Conservation (phyloP, 2,888 invertebrate genomes). For the Drosophila tripunctata region DNA sequence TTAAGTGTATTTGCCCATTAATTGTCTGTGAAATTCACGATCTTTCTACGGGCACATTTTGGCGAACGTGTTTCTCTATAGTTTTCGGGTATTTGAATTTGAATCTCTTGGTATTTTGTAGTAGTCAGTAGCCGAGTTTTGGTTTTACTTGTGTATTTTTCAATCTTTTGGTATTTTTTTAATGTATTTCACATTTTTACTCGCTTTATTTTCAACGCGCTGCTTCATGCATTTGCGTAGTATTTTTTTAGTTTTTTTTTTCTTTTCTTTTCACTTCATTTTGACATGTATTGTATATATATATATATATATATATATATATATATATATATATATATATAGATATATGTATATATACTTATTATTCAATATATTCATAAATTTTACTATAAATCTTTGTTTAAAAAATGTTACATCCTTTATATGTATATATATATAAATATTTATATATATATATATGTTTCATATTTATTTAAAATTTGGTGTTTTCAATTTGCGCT, state of each 20-base stretch:
- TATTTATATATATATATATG: conserved; percentile 26
- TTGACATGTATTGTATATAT: conserved; percentile 34
- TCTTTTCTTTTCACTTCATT: conserved; percentile 1
- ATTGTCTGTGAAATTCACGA: conserved; percentile 14
- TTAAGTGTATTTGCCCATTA: conserved; percentile 24
- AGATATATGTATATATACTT: conserved; percentile 34
- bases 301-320: conserved; percentile 25
- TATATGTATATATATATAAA: conserved; percentile 29
- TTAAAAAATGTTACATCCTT: conserved; percentile 69
- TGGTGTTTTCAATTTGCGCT: conserved; percentile 69
- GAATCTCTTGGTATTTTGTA: neutral
- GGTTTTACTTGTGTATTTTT: conserved; percentile 10
- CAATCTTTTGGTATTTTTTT: conserved; percentile 62
- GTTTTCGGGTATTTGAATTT: conserved; percentile 10
- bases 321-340: conserved; percentile 35
- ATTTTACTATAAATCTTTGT: conserved; percentile 74
- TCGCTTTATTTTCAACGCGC: conserved; percentile 23
- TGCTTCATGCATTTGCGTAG: conserved; percentile 32
- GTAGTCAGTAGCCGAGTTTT: conserved; percentile 1
- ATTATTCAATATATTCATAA: conserved; percentile 64
- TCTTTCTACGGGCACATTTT: conserved; percentile 39
- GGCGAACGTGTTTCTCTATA: no score
- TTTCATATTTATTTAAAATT: conserved; percentile 62
- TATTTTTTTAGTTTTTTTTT: conserved; percentile 26
- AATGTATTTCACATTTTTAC: conserved; percentile 71